phyloP scores from a whole-genome alignment of 2,888 invertebrate species.

The Chironomus tentans region DNA sequence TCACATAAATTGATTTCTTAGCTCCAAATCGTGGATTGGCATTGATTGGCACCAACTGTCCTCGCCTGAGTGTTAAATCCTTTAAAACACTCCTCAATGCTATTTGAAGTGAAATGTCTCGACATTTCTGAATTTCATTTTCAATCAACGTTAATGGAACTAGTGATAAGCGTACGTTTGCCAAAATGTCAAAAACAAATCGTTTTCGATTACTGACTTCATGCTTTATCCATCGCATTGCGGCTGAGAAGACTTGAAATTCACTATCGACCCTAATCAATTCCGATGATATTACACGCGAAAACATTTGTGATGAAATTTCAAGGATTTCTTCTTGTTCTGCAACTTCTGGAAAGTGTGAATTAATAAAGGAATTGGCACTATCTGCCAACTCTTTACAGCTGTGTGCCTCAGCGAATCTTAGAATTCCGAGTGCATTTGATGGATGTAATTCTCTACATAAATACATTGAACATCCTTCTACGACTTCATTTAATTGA shows the following conservation, averaged over 20 bases:
- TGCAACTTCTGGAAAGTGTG: conserved; percentile 70
- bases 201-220: conserved; percentile 67
- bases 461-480: conserved; percentile 75
- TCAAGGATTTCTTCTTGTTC: conserved; percentile 77
- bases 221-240: conserved; percentile 78
- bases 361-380: conserved; percentile 72
- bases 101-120: conserved; percentile 69
- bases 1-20: conserved; percentile 77
- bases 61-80: conserved; percentile 65
- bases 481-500: conserved; percentile 71
- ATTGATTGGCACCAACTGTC: conserved; percentile 64
- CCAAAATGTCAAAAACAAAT: conserved; percentile 77
- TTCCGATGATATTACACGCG: conserved; percentile 74
- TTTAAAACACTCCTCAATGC: conserved; percentile 71
- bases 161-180: conserved; percentile 71
- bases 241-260: conserved; percentile 80
- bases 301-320: conserved; percentile 65
- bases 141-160: conserved; percentile 73
- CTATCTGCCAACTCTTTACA: conserved; percentile 66
- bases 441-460: conserved; percentile 75
- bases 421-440: conserved; percentile 82
- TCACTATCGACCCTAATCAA: conserved; percentile 80
- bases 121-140: conserved; percentile 64
- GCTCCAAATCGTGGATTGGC: conserved; percentile 76
- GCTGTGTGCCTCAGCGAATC: conserved; percentile 85